Conservation (phyloP, 2,797 vertebrate species). For the Catamblyrhynchus diadema region DNA sequence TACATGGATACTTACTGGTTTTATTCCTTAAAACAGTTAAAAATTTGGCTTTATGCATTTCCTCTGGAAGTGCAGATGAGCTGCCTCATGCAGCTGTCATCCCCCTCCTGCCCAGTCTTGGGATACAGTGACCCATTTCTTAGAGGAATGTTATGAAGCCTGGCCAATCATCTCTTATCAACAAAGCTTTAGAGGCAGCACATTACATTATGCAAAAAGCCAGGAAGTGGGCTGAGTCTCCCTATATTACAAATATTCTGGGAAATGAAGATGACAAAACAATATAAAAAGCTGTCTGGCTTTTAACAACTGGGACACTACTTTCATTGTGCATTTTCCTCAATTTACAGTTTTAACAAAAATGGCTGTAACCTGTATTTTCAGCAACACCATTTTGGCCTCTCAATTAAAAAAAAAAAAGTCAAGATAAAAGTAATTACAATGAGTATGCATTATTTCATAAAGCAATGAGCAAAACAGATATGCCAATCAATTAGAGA, state of each 20-base stretch:
- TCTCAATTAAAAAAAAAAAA: background rate
- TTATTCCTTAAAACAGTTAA: background rate
- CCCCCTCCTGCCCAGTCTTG: background rate
- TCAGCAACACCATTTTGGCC: background rate
- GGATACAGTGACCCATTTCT: background rate
- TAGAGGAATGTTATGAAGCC: background rate
- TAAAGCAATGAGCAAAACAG: background rate
- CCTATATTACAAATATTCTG: background rate
- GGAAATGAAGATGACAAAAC: background rate
- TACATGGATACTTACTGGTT: background rate
- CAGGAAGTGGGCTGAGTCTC: background rate
- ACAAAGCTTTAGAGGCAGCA: background rate
- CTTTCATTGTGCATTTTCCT: background rate
- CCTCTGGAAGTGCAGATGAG: background rate
- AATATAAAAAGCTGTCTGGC: background rate
- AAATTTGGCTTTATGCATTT: background rate
- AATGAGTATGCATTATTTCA: background rate
- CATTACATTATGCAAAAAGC: background rate
- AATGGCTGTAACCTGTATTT: background rate
- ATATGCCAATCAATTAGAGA: background rate
- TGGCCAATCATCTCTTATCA: background rate
- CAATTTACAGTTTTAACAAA: background rate
- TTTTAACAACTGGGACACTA: background rate
- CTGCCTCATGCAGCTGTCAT: background rate
- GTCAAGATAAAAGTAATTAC: background rate